Evolutionary conservation across 2,113 vertebrate genomes (phyloP), one percentile per base, ranked within the genome.

Genomic region (Paradoxurus hermaphroditus): DNA sequence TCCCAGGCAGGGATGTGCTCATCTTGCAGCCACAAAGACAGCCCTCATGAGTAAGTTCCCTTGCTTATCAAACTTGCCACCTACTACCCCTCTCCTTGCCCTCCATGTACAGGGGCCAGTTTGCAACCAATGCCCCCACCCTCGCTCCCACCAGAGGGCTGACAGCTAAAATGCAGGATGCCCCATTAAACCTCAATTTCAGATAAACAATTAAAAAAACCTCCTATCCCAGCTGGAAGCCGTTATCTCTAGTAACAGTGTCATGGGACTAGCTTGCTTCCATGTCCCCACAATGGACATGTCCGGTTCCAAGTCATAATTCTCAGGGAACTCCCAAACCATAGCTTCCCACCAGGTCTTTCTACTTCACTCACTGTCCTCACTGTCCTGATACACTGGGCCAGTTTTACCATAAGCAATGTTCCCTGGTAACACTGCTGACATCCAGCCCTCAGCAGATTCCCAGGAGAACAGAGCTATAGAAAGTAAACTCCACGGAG

Each of bases 381-480:
- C 31, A 7, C 44, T 53, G 19, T 39, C 90, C 79, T 46, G 53
- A 72, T 53, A 12, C 36, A 65, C 29, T 25, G 62, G 51, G 53
- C 85, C 51, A 72, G 65, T 63, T 77, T 70, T 77, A 51, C 21
- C 36, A 31, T 10, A 16, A 73, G 88, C 73, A 27, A 34, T 1
- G 77, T 88, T 96, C 75, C 68, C 77, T 88, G 36, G 88, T 68
- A 88, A 96, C 39, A 1, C 15, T 41, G 77, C 49, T 51, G 49
- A 59, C 77, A 29, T 77, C 68, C 78, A 41, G 41, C 56, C 46
- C 46, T 90, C 27, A 23, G 49, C 77, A 63, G 77, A 82, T 68
- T 88, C 87, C 68, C 68, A 51, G 88, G 81, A 96, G 86, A 90
- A 86, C 10, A 5, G 65, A 96, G 78, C 68, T 68, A 53, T 49